Base-by-base conservation (phyloP, 2,888 invertebrate genomes). In the Drosophila niveifrons region DNA sequence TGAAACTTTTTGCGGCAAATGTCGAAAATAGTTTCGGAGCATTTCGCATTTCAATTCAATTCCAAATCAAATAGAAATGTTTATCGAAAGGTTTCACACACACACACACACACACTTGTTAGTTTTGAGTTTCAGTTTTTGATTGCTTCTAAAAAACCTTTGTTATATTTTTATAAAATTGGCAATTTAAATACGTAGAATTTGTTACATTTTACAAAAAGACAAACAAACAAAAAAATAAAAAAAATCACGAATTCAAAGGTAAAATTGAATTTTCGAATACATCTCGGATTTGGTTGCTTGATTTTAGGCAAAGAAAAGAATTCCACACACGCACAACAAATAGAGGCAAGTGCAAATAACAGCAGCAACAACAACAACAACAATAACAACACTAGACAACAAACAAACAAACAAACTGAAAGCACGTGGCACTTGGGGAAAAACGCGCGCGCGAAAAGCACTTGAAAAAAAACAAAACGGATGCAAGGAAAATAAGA, bases 361-460 rank as follows among this genome's bases (percentile, higher is more conserved):
- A 29, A 39, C 29, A 29, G 15, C 7, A 50, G 41, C 8, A 44
- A 44, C 44, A 56, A 34, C n/a, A 50, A 48, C 8, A 44, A 44
- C 44, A 56, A 34, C n/a, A 17, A 7, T 41, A 61, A 51, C 52
- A 15, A 46, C 13, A 34, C 31, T 15, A 51, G 28, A 51, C 51
- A 51, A 51, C 15, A 51, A 36, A 58, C 43, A 63, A 43, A 44
- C 23, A 55, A 55, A 63, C 52, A 73, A 77, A 63, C 56, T 63
- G 41, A 57, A 34, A 64, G 72, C 78, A 78, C 72, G 75, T 78
- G 78, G 64, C 73, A 59, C 52, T 36, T 56, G 52, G 41, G 72
- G 73, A 77, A 70, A 70, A 76, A 23, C 23, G 23, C 77, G 75
- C 75, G 77, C 65, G 69, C 63, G 47, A 62, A 74, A 71, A 53